These are phyloP conservation scores for Calidris pygmaea DNA, from an alignment of 2,113 vertebrate species.

Conservation along the genomic window DNA sequence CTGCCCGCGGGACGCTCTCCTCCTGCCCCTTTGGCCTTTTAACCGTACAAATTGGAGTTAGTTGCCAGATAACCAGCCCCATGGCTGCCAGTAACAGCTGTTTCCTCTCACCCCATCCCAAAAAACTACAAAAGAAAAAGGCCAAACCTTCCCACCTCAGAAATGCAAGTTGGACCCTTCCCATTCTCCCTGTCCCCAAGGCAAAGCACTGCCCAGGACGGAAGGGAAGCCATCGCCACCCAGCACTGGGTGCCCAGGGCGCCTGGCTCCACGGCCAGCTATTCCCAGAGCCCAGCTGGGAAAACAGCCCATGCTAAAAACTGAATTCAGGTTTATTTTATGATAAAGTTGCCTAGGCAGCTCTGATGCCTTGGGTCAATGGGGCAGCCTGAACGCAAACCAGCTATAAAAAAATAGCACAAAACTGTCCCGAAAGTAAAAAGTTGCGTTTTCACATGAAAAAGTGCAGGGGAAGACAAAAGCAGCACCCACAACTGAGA, in stretches of 20 bases:
- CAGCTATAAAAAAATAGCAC: rapidly evolving
- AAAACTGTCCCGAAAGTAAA: background rate
- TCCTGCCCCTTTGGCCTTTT: background rate
- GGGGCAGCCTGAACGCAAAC: background rate
- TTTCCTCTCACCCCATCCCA: background rate
- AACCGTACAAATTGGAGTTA: background rate
- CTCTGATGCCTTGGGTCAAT: rapidly evolving
- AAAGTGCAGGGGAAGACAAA: background rate
- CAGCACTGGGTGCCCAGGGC: background rate
- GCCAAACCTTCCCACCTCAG: background rate
- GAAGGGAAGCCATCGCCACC: rapidly evolving
- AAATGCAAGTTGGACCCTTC: background rate
- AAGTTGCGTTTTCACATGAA: background rate
- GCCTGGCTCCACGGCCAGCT: background rate
- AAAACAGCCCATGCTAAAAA: background rate
- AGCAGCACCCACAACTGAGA: background rate
- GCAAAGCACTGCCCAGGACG: background rate
- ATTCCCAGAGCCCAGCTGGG: background rate
- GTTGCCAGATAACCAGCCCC: background rate
- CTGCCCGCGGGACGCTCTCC: background rate
- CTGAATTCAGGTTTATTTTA: background rate
- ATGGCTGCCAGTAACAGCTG: background rate
- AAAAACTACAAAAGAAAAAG: background rate
- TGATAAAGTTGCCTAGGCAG: background rate
- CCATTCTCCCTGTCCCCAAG: background rate